Percentiles rank a stretch among this genome's conserved stretches.
These are phyloP conservation scores for Mastomys natalensis DNA, from an alignment of 2,113 vertebrate genomes.

Conservation along the genomic window DNA sequence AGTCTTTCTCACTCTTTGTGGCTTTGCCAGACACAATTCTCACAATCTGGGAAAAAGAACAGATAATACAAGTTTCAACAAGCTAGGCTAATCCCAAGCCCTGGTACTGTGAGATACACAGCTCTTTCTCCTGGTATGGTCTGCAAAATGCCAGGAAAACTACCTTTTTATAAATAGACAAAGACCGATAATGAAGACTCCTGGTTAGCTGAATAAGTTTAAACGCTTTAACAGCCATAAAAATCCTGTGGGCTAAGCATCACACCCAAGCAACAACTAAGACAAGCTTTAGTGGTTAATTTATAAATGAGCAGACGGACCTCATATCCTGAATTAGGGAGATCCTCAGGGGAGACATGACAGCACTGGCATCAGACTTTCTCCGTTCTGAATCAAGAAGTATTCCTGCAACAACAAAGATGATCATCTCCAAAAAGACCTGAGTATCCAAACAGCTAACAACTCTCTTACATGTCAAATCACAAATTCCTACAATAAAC, in stretches of 20 bases:
- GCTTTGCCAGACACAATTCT: not conserved
- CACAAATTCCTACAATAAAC: conserved; percentile 41
- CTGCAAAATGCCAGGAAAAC: conserved; percentile 38
- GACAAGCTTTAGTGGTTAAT: conserved; percentile 13
- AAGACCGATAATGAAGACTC: not conserved
- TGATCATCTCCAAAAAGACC: conserved; percentile 59
- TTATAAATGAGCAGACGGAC: conserved; percentile 84
- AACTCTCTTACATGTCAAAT: conserved; percentile 40
- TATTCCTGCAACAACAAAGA: conserved; percentile 88
- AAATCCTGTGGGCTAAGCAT: not conserved
- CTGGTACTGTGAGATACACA: not conserved
- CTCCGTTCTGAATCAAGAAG: conserved; percentile 96
- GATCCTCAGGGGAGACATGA: conserved; percentile 94
- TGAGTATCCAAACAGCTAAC: not conserved
- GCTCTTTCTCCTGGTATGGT: not conserved
- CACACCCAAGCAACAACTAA: not conserved
- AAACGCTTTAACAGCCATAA: not conserved
- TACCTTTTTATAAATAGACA: not conserved
- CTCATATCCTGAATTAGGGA: conserved; percentile 98
- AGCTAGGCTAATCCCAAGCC: not conserved
- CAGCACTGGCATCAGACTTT: conserved; percentile 94
- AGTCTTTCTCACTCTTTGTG: not conserved
- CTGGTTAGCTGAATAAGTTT: not conserved
- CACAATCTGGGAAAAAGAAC: not conserved
- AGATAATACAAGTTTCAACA: not conserved